phyloP scores from a whole-genome alignment of 53 echinoderm and acorn worm genomes.

The Luidia sarsii region DNA sequence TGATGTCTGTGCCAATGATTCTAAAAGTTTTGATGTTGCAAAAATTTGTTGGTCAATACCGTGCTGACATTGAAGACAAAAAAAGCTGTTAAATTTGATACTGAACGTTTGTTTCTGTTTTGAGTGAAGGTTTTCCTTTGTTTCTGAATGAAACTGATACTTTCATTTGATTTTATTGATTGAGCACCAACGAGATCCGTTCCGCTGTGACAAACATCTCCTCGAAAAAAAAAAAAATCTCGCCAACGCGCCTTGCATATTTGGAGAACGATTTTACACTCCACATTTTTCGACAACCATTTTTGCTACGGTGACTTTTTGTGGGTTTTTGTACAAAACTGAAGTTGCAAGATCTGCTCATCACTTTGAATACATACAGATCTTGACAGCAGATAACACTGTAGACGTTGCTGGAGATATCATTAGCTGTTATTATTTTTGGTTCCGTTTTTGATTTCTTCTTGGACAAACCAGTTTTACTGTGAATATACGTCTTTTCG shows the following conservation, averaged over 20 bases:
- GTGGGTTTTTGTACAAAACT: constrained; percentile 33
- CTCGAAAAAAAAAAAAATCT: no score
- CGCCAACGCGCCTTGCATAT: constrained; percentile 3
- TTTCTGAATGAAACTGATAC: no score
- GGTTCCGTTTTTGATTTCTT: neutral
- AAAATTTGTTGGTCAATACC: neutral
- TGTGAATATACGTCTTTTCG: constrained; percentile 2
- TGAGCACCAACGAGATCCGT: no score
- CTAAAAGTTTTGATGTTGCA: constrained; percentile 7
- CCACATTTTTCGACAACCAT: constrained; percentile 40
- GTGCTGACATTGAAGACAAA: no score
- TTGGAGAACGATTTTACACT: no score
- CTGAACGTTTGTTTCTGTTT: no score
- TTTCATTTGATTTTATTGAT: no score
- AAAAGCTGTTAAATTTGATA: no score
- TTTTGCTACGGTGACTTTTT: constrained; percentile 50
- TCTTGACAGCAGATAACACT: neutral
- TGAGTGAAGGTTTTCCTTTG: no score
- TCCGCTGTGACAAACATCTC: no score
- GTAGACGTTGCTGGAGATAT: no score
- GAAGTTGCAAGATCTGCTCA: constrained; percentile 22
- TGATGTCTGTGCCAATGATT: neutral
- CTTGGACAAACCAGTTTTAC: constrained; percentile 15
- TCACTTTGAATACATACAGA: constrained; percentile 3
- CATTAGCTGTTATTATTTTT: no score